These are phyloP conservation scores for Melanotaenia pygmaea DNA, from an alignment of 2,797 vertebrate species.

Conservation along the genomic window DNA sequence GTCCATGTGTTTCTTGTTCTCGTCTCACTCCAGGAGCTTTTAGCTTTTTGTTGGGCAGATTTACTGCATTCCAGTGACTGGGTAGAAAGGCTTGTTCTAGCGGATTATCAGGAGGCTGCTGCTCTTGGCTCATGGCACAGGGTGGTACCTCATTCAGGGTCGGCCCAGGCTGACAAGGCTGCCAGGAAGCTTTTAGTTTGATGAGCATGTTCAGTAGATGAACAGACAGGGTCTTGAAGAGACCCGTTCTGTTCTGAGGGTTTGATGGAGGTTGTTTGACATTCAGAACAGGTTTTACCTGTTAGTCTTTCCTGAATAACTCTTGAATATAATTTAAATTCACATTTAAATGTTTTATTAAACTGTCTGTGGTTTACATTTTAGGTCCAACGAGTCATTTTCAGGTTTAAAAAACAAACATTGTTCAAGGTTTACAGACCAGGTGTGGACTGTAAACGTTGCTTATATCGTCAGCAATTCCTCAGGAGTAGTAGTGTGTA, in stretches of 20 bases:
- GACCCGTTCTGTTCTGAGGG: slow-evolving; percentile 6
- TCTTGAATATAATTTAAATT: neutral
- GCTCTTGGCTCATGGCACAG: slow-evolving; percentile 40
- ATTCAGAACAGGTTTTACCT: slow-evolving; percentile 2
- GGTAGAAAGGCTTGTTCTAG: slow-evolving; percentile 16
- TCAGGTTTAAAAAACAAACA: too few relatives aligned
- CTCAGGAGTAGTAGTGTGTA: too few relatives aligned
- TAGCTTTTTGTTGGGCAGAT: slow-evolving; percentile 36
- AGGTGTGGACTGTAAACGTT: too few relatives aligned
- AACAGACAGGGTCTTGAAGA: slow-evolving; percentile 8
- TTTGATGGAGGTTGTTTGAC: slow-evolving; percentile 12
- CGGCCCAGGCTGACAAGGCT: slow-evolving; percentile 15
- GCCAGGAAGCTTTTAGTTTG: slow-evolving; percentile 56
- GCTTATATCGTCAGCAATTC: too few relatives aligned
- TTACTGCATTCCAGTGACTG: slow-evolving; percentile 52
- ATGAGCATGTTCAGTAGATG: slow-evolving; percentile 43
- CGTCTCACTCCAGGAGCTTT: slow-evolving; percentile 11
- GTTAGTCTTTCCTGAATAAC: neutral
- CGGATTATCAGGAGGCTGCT: slow-evolving; percentile 26
- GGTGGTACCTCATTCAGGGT: slow-evolving; percentile 38
- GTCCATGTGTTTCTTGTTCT: slow-evolving; percentile 26
- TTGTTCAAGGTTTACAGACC: too few relatives aligned
- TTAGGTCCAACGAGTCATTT: too few relatives aligned
- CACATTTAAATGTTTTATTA: neutral
- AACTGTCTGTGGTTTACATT: neutral